A percentile compares a stretch with the other conserved stretches of the same genome.
Evolutionary conservation across 2,797 vertebrate genomes (phyloP).

Genomic region (Cyclura pinguis): DNA sequence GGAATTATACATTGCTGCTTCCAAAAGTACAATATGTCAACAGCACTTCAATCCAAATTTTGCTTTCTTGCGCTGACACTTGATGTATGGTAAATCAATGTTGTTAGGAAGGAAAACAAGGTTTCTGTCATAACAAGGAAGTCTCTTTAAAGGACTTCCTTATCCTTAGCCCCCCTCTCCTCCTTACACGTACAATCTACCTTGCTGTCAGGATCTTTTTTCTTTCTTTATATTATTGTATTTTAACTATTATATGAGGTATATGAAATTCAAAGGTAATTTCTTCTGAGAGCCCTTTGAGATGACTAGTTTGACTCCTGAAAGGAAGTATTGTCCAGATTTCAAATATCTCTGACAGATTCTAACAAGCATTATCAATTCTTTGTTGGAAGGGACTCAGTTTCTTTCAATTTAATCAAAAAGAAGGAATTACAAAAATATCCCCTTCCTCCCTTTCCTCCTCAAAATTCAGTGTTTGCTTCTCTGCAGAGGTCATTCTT

Average conservation of each 20-base stretch:
- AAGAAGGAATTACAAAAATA: constrained; percentile 21
- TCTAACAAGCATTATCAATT: constrained; percentile 29
- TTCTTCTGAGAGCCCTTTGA: constrained; percentile 48
- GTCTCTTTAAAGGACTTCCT: constrained; percentile 48
- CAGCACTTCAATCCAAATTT: constrained; percentile 10
- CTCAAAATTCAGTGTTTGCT: neutral
- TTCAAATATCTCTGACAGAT: constrained; percentile 16
- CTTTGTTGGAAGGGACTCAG: constrained; percentile 17
- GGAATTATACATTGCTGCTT: constrained; percentile 13
- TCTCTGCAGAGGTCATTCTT: constrained; percentile 23
- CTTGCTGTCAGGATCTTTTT: constrained; percentile 15
- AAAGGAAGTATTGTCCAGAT: constrained; percentile 31
- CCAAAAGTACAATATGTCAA: constrained; percentile 18
- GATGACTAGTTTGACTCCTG: constrained; percentile 28
- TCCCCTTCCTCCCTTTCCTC: neutral
- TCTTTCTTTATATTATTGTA: neutral
- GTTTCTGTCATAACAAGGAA: constrained; percentile 7
- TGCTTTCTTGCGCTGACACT: neutral
- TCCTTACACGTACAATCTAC: neutral
- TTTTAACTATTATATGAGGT: constrained; percentile 35
- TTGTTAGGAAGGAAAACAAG: constrained; percentile 5
- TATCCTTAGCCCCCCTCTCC: neutral
- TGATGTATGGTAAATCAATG: constrained; percentile 19
- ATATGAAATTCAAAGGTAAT: constrained; percentile 50
- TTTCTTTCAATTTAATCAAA: constrained; percentile 40